Percentiles rank a stretch among this genome's conserved stretches.
Conservation (phyloP, 2,888 invertebrate genomes). For the Lagria hirta region DNA sequence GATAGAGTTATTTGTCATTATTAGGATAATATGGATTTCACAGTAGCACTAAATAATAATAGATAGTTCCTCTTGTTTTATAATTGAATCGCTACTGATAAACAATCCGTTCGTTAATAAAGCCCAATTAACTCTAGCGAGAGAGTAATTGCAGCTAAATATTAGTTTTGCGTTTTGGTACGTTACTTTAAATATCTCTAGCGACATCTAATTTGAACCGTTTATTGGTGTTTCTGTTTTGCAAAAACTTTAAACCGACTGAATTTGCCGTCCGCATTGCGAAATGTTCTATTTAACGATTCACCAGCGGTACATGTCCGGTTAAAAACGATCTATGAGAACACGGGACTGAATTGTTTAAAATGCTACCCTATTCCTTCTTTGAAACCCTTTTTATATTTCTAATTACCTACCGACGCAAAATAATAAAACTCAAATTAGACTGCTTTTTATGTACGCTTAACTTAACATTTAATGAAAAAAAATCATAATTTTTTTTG, state of each 20-base stretch:
- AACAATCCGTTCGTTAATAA: slow-evolving; percentile 10
- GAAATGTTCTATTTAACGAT: slow-evolving; percentile 38
- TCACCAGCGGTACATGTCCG: slow-evolving; percentile 37
- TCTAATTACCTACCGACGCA: slow-evolving; percentile 18
- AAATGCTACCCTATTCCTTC: slow-evolving; percentile 25
- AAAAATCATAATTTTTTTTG: no score
- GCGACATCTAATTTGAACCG: slow-evolving; percentile 35
- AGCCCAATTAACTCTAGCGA: slow-evolving; percentile 16
- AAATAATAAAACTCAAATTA: no score
- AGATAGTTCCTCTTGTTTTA: no score
- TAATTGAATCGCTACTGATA: no score
- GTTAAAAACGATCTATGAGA: slow-evolving; percentile 37
- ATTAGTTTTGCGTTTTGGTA: slow-evolving; percentile 13
- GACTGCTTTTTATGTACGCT: no score
- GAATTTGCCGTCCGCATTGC: slow-evolving; percentile 39
- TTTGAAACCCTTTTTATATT: slow-evolving; percentile 18
- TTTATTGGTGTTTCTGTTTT: slow-evolving; percentile 24
- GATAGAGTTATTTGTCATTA: no score
- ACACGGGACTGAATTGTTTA: slow-evolving; percentile 32
- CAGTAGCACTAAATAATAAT: no score
- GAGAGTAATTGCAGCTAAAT: slow-evolving; percentile 14
- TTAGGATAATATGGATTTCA: no score
- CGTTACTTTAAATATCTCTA: slow-evolving; percentile 20
- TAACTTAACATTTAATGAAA: no score
- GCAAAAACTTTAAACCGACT: slow-evolving; percentile 32